A percentile compares a stretch with the other conserved stretches of the same genome.
Evolutionary conservation across 2,797 vertebrate species (phyloP).

Genomic region (Bovichtus variegatus): DNA sequence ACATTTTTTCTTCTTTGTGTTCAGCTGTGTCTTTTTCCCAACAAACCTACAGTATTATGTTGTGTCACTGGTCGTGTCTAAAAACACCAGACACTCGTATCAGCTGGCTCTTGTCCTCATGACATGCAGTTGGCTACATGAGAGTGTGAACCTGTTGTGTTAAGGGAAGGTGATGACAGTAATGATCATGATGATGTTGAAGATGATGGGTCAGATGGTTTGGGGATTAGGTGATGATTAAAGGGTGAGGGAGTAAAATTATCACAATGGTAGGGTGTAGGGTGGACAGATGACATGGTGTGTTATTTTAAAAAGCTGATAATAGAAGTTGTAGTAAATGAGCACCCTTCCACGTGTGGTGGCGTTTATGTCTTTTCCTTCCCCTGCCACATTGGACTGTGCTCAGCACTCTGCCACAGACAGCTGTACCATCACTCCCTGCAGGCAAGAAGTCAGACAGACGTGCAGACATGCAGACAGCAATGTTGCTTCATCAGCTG

Average conservation of each 20-base stretch:
- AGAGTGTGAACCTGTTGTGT: constrained; percentile 25
- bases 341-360: constrained; percentile 59
- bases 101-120: constrained; percentile 21
- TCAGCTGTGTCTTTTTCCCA: background rate
- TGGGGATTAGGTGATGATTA: constrained; percentile 68
- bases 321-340: constrained; percentile 66
- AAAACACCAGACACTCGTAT: constrained; percentile 40
- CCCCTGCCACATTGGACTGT: constrained; percentile 41
- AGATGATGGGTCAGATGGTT: constrained; percentile 67
- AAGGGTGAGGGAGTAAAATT: constrained; percentile 56
- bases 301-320: constrained; percentile 71
- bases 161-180: constrained; percentile 64
- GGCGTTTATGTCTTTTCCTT: constrained; percentile 55
- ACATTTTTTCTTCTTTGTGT: background rate
- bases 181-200: constrained; percentile 61
- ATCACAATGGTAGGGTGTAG: constrained; percentile 66
- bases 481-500: constrained; percentile 60
- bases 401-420: constrained; percentile 71
- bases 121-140: constrained; percentile 4
- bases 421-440: constrained; percentile 66
- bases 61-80: constrained; percentile 15
- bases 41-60: constrained; percentile 5
- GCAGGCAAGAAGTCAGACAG: constrained; percentile 42
- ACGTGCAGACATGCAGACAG: constrained; percentile 33
- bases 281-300: constrained; percentile 52